phyloP scores from a whole-genome alignment of 1,140 invertebrate genomes.

The Prorops nasuta region DNA sequence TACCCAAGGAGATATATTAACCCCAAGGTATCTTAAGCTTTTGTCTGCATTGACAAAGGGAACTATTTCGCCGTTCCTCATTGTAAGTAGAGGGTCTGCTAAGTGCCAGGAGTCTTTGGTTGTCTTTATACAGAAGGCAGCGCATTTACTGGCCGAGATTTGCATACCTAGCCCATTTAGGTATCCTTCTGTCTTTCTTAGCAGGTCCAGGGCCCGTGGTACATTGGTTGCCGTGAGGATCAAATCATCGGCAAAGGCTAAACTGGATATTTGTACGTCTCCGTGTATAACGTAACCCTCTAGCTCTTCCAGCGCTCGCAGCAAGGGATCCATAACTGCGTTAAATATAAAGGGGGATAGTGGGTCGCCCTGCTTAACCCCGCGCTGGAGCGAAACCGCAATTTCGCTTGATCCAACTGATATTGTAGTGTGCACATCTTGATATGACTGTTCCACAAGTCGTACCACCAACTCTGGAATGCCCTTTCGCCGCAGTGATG shows the following conservation, averaged over 20 bases:
- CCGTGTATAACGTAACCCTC: background rate
- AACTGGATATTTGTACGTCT: background rate
- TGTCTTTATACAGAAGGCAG: conserved; percentile 1
- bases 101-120: conserved; percentile 10
- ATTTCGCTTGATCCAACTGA: background rate
- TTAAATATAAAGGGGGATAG: conserved; percentile 5
- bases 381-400: conserved; percentile 10
- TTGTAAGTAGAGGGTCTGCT: conserved; percentile 3
- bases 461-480: conserved; percentile 3
- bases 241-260: conserved; percentile 14
- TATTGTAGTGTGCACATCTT: background rate
- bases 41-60: background rate
- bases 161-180: conserved; percentile 5
- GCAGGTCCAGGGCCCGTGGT: background rate
- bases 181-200: background rate
- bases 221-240: background rate
- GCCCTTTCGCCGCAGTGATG: conserved; percentile 10
- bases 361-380: conserved; percentile 4
- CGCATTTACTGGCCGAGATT: conserved; percentile 9
- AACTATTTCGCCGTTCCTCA: background rate
- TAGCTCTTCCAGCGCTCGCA: conserved; percentile 8
- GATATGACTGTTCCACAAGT: background rate
- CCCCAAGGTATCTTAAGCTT: conserved; percentile 4
- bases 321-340: conserved; percentile 19
- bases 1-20: conserved; percentile 10